Percentiles rank a stretch among this genome's conserved stretches.
Conservation (phyloP, 2,888 invertebrate genomes). For the Andrena praecox region DNA sequence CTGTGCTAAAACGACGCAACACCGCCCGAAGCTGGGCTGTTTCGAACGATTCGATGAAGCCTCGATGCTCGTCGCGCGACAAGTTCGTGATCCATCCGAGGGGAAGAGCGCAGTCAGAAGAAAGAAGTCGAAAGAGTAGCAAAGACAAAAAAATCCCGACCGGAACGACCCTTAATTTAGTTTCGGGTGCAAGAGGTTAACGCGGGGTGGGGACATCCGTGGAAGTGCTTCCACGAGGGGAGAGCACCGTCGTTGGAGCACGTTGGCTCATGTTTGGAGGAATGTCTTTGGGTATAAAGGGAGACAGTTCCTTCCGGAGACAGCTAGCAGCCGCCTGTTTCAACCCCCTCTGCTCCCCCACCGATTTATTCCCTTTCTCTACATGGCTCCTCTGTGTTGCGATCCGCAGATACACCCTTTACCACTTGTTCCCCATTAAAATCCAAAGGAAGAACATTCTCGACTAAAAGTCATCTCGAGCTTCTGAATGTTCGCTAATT, state of each 20-base stretch:
- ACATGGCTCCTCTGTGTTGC: slow-evolving; percentile 32
- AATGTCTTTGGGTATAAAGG: slow-evolving; percentile 71
- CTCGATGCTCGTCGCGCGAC: background rate
- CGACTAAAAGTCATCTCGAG: too few species aligned
- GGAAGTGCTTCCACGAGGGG: slow-evolving; percentile 60
- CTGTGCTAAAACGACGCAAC: background rate
- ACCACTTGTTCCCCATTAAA: slow-evolving; percentile 43
- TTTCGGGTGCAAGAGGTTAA: slow-evolving; percentile 74
- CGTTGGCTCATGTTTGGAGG: slow-evolving; percentile 73
- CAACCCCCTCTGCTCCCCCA: slow-evolving; percentile 27
- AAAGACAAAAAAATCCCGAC: slow-evolving; percentile 61
- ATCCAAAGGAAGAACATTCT: background rate
- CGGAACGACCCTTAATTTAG: slow-evolving; percentile 79
- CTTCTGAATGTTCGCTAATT: too few species aligned
- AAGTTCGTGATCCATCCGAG: background rate
- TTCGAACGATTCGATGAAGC: background rate
- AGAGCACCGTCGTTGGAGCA: slow-evolving; percentile 59
- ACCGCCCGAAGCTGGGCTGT: background rate
- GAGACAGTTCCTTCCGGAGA: slow-evolving; percentile 80
- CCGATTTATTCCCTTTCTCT: slow-evolving; percentile 49
- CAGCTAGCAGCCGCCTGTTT: slow-evolving; percentile 74
- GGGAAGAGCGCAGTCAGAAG: background rate
- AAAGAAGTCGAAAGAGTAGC: slow-evolving; percentile 32
- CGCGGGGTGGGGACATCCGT: slow-evolving; percentile 61
- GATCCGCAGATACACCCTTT: slow-evolving; percentile 31